Evolutionary conservation across 2,888 invertebrate genomes (phyloP).

Genomic region (Plebejus argus): DNA sequence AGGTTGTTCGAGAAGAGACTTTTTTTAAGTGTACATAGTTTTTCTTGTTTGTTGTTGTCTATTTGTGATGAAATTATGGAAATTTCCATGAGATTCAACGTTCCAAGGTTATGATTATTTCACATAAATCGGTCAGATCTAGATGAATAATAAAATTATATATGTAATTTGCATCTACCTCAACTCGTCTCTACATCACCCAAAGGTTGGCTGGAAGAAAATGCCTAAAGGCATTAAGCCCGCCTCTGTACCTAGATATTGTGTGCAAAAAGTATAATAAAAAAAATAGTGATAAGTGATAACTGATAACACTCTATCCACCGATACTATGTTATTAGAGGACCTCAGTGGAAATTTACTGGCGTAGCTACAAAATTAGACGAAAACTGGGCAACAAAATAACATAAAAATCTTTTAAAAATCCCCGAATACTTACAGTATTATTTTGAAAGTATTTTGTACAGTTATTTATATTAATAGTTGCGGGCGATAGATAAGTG

Average conservation of each 20-base stretch:
- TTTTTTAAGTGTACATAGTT: neutral
- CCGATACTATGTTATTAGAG: neutral
- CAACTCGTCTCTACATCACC: too few relatives aligned
- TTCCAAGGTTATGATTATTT: neutral
- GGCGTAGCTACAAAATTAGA: neutral
- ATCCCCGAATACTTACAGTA: neutral
- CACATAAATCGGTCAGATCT: neutral
- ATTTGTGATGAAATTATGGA: slow-evolving; percentile 8
- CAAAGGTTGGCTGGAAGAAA: too few relatives aligned
- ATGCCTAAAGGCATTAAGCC: too few relatives aligned
- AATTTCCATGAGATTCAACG: neutral
- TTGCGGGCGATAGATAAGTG: slow-evolving; percentile 43
- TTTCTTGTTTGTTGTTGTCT: neutral
- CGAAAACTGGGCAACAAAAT: neutral
- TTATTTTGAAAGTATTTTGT: neutral
- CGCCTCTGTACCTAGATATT: too few relatives aligned
- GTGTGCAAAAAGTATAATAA: too few relatives aligned
- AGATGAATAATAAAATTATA: too few relatives aligned
- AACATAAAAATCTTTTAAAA: neutral
- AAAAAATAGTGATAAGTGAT: too few relatives aligned
- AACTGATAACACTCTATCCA: neutral
- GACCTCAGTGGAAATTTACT: neutral
- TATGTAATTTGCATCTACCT: too few relatives aligned
- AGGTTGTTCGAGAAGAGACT: neutral
- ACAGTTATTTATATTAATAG: slow-evolving; percentile 23